phyloP scores from a whole-genome alignment of 2,113 vertebrate species.

The Atlantisia rogersi region DNA sequence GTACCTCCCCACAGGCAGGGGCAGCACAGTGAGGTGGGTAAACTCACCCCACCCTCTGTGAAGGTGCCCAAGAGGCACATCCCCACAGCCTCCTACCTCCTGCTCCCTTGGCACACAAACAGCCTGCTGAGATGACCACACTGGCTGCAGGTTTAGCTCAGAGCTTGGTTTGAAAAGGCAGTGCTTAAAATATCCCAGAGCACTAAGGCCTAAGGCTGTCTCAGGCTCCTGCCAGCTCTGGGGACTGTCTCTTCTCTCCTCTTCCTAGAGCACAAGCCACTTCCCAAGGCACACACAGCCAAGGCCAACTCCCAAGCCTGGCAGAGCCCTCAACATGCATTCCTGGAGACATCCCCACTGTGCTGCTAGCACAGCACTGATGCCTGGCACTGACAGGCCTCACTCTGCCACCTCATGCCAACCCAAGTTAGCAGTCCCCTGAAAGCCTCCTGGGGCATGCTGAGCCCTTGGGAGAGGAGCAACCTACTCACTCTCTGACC shows the following conservation, averaged over 20 bases:
- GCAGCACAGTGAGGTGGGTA: not conserved
- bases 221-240: not conserved
- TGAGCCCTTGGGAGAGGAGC: not conserved
- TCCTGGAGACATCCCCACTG: not conserved
- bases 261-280: not conserved
- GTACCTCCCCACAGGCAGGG: not conserved
- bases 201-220: not conserved
- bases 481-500: not conserved
- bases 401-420: not conserved
- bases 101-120: not conserved
- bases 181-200: not conserved
- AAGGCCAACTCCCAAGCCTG: not conserved
- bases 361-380: accelerated
- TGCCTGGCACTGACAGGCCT: not conserved
- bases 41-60: not conserved
- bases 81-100: not conserved
- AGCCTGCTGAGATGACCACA: accelerated
- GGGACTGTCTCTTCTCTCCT: not conserved
- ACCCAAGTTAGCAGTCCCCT: not conserved
- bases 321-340: not conserved
- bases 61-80: accelerated
- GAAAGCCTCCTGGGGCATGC: not conserved
- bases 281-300: not conserved
- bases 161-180: accelerated
- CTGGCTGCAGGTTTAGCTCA: not conserved